Percentiles rank a stretch among this genome's conserved stretches.
Conservation (phyloP, 2,888 invertebrate genomes). For the Aproaerema taeniolella region DNA sequence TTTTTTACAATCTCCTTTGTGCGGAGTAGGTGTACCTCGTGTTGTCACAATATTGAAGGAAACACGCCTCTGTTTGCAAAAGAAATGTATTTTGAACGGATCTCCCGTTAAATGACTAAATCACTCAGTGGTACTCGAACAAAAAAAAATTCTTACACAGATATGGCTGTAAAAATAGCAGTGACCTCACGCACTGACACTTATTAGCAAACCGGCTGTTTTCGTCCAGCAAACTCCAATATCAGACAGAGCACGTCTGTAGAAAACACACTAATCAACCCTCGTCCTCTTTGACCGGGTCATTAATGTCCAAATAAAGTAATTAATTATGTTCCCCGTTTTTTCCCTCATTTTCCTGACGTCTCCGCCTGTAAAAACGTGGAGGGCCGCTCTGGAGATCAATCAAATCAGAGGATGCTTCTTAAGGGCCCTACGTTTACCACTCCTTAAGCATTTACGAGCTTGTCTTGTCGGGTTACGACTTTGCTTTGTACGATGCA, state of each 20-base stretch:
- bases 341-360: slow-evolving; percentile 66
- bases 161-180: not conserved
- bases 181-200: slow-evolving; percentile 2
- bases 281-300: slow-evolving; percentile 61
- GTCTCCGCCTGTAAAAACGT: slow-evolving; percentile 59
- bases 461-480: slow-evolving; percentile 39
- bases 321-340: slow-evolving; percentile 69
- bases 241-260: slow-evolving; percentile 38
- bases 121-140: not conserved
- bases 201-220: slow-evolving; percentile 16
- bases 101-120: slow-evolving; percentile 4
- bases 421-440: slow-evolving; percentile 21
- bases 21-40: slow-evolving; percentile 44
- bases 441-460: slow-evolving; percentile 39
- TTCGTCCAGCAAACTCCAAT: slow-evolving; percentile 30
- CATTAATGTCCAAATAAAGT: slow-evolving; percentile 76
- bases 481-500: slow-evolving; percentile 42
- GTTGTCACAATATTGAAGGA: slow-evolving; percentile 49
- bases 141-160: not conserved
- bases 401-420: slow-evolving; percentile 64
- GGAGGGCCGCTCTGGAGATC: slow-evolving; percentile 56
- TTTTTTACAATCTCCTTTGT: slow-evolving; percentile 54
- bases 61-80: slow-evolving; percentile 35
- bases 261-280: slow-evolving; percentile 64
- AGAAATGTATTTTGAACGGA: slow-evolving; percentile 25